These are phyloP conservation scores for Sardina pilchardus DNA, from an alignment of 2,113 vertebrate species.

Conservation along the genomic window DNA sequence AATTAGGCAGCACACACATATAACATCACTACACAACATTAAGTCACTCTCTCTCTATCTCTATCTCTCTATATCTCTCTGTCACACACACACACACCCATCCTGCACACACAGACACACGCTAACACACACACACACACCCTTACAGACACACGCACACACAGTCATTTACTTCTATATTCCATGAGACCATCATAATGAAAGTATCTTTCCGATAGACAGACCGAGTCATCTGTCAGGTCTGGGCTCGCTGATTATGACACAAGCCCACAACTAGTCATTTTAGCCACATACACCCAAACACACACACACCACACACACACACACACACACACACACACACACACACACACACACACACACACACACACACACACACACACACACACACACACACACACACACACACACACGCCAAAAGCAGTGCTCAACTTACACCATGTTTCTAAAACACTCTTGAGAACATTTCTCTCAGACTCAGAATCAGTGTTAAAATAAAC, in stretches of 20 bases:
- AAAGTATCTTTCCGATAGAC: not conserved
- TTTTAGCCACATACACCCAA: not conserved
- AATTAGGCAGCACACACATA: no score
- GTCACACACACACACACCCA: no score
- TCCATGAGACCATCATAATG: not conserved
- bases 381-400: slow-evolving; percentile 9
- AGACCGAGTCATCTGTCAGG: not conserved
- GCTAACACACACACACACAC: not conserved
- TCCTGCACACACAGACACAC: not conserved
- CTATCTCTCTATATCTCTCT: no score
- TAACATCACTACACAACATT: no score
- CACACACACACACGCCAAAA: not conserved
- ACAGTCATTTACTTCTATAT: not conserved
- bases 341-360: slow-evolving; percentile 18
- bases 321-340: slow-evolving; percentile 28
- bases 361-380: slow-evolving; percentile 15
- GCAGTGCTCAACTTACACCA: not conserved
- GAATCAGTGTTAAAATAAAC: not conserved
- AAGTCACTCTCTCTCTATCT: no score
- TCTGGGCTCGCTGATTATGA: not conserved
- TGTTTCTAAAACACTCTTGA: not conserved
- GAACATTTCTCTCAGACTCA: not conserved
- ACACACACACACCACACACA: slow-evolving; percentile 22
- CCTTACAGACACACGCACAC: slow-evolving; percentile 6
- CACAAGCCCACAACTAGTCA: not conserved